Percentiles rank a stretch among this genome's conserved stretches.
phyloP scores from a whole-genome alignment of 1,140 invertebrate genomes.

The Lysiphlebus fabarum region DNA sequence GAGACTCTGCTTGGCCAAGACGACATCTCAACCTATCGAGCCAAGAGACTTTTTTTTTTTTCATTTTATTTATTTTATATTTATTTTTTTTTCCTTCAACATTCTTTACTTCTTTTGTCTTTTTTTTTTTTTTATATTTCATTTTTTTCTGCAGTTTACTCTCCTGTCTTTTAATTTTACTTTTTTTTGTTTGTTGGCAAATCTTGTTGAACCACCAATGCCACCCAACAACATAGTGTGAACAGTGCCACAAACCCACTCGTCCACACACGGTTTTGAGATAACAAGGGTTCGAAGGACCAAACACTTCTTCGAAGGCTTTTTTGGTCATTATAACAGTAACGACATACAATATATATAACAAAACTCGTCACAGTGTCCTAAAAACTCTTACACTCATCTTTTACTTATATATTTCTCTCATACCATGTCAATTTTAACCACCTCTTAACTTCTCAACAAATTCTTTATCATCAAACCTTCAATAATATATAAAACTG shows the following conservation, averaged over 20 bases:
- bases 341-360: slow-evolving; percentile 31
- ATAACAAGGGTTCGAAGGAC: slow-evolving; percentile 40
- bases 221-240: too few relatives aligned
- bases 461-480: too few relatives aligned
- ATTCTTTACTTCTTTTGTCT: slow-evolving; percentile 5
- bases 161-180: background rate
- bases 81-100: slow-evolving; percentile 16
- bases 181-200: background rate
- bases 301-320: slow-evolving; percentile 33
- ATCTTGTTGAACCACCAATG: too few relatives aligned
- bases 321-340: slow-evolving; percentile 43
- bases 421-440: background rate
- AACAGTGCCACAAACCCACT: slow-evolving; percentile 9
- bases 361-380: background rate
- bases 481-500: too few relatives aligned
- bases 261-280: slow-evolving; percentile 20
- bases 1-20: background rate
- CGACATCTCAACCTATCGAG: slow-evolving; percentile 6
- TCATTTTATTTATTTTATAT: slow-evolving; percentile 12
- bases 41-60: slow-evolving; percentile 7
- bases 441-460: background rate
- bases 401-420: background rate
- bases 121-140: background rate
- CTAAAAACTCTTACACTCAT: slow-evolving; percentile 2
- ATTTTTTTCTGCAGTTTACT: slow-evolving; percentile 3